Conservation (phyloP, 30 jellyfish, hydroid and myxozoan genomes). For the Aurelia coerulea region DNA sequence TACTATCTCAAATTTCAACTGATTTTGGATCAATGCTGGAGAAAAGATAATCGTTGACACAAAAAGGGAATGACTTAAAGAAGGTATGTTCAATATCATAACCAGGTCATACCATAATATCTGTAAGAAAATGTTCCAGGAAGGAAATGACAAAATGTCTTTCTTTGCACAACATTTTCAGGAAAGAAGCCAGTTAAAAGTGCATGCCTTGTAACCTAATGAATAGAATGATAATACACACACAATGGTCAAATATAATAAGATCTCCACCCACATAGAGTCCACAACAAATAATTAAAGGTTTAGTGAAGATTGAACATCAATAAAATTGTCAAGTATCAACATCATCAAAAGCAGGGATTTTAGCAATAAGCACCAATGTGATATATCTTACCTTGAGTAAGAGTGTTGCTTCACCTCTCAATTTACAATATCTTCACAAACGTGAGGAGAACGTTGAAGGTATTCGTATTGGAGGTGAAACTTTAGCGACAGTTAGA, state of each 20-base stretch:
- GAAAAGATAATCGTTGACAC: too few relatives aligned
- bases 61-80: background rate
- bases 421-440: too few relatives aligned
- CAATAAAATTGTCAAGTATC: too few relatives aligned
- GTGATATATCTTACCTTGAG: too few relatives aligned
- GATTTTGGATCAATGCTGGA: too few relatives aligned
- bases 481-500: too few relatives aligned
- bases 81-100: background rate
- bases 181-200: constrained; percentile 58
- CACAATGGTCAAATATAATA: background rate
- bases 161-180: constrained; percentile 14
- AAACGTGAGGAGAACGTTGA: too few relatives aligned
- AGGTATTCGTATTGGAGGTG: too few relatives aligned
- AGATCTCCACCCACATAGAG: background rate
- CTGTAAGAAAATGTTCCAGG: constrained; percentile 54
- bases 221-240: background rate
- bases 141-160: constrained; percentile 25
- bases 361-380: background rate
- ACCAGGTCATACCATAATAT: constrained; percentile 20
- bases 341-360: background rate
- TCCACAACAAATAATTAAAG: background rate
- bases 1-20: too few relatives aligned
- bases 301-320: background rate
- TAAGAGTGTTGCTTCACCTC: too few relatives aligned
- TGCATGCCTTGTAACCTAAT: constrained; percentile 44